These are phyloP conservation scores for Cephus pygmeus DNA, from an alignment of 2,888 invertebrate genomes.

Conservation along the genomic window DNA sequence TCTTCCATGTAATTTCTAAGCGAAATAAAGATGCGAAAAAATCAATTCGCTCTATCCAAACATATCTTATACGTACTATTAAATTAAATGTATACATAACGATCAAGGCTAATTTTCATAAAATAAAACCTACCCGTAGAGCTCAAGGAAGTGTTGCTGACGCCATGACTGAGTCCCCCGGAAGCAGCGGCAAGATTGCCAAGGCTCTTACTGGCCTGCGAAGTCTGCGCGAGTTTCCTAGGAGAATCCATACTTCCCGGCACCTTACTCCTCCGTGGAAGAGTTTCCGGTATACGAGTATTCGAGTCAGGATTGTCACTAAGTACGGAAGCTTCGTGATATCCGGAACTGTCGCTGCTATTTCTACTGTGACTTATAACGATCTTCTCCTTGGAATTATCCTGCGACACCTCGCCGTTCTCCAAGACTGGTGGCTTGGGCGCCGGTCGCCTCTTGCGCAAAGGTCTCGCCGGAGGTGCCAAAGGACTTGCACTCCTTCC, in stretches of 20 bases:
- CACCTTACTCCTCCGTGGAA: conserved; percentile 62
- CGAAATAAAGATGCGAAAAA: too few relatives aligned
- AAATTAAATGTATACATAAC: too few relatives aligned
- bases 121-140: conserved; percentile 53
- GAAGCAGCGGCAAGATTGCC: conserved; percentile 53
- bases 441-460: conserved; percentile 70
- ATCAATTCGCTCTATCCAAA: too few relatives aligned
- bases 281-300: conserved; percentile 57
- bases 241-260: conserved; percentile 50
- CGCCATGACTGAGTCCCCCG: conserved; percentile 46
- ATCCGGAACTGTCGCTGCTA: conserved; percentile 79
- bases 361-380: conserved; percentile 76
- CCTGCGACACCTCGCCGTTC: conserved; percentile 51
- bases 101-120: not conserved
- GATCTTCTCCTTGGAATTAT: conserved; percentile 61
- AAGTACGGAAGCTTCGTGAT: conserved; percentile 76
- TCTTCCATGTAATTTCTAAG: too few relatives aligned
- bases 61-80: too few relatives aligned
- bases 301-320: conserved; percentile 71
- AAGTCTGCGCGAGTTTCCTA: conserved; percentile 56
- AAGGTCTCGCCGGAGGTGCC: conserved; percentile 68
- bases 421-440: conserved; percentile 68
- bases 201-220: conserved; percentile 61
- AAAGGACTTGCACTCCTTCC: conserved; percentile 57
- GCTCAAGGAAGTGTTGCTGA: conserved; percentile 59